These are phyloP conservation scores for Nephila pilipes DNA, from an alignment of 1,140 invertebrate genomes.

Conservation along the genomic window DNA sequence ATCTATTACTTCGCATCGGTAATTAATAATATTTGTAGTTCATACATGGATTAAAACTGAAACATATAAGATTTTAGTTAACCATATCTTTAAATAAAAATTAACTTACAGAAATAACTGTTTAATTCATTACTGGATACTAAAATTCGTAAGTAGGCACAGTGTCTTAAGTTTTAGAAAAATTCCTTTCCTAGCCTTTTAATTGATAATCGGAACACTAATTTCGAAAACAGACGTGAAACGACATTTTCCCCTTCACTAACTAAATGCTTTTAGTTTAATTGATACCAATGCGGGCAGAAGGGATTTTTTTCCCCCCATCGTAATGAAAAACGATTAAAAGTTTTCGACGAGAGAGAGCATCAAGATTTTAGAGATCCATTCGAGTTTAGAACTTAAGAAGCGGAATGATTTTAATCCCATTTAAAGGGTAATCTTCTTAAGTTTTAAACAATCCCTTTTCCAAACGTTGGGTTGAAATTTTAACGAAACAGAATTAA, in stretches of 20 bases:
- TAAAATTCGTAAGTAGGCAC: no score
- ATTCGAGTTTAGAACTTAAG: conserved; percentile 30
- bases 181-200: neutral
- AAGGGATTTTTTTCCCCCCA: neutral
- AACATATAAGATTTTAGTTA: no score
- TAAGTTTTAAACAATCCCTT: neutral
- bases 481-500: neutral
- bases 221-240: neutral
- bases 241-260: neutral
- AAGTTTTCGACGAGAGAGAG: neutral
- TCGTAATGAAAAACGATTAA: neutral
- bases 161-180: no score
- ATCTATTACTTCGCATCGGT: no score
- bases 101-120: no score
- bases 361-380: neutral
- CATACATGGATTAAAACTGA: no score
- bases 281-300: neutral
- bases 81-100: no score
- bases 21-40: no score
- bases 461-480: neutral
- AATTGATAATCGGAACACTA: neutral
- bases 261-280: neutral
- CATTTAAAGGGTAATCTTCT: conserved; percentile 1
- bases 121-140: no score
- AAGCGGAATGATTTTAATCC: conserved; percentile 22